A percentile compares a stretch with the other conserved stretches of the same genome.
Evolutionary conservation across 2,888 invertebrate genomes (phyloP).

Genomic region (Limnephilus lunatus): DNA sequence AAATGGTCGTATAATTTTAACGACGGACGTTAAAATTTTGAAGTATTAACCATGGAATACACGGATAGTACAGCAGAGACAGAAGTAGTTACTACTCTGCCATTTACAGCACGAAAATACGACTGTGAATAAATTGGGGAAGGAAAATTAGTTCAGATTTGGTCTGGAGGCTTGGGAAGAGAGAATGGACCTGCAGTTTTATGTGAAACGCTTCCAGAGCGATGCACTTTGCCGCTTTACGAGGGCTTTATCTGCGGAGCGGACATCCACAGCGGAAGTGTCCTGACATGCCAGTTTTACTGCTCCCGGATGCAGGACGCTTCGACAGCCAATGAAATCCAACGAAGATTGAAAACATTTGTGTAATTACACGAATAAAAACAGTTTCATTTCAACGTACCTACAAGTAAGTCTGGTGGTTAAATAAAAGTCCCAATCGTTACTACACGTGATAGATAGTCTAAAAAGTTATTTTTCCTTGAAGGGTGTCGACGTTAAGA

Average conservation of each 20-base stretch:
- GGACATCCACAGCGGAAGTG: conserved; percentile 45
- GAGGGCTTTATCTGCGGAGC: conserved; percentile 58
- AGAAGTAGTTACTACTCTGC: neutral
- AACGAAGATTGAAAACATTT: conserved; percentile 18
- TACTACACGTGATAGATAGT: neutral
- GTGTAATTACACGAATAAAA: neutral
- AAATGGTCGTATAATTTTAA: neutral
- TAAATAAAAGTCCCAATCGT: neutral
- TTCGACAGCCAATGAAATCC: neutral
- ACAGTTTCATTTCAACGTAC: neutral
- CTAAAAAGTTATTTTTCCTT: neutral
- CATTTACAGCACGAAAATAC: neutral
- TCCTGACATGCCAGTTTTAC: conserved; percentile 14
- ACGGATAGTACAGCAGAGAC: neutral
- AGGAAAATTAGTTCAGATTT: conserved; percentile 10
- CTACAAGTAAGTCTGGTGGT: neutral
- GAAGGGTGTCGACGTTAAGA: neutral
- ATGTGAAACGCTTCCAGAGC: conserved; percentile 56
- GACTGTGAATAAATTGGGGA: neutral
- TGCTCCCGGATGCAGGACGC: neutral
- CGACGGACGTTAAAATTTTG: neutral
- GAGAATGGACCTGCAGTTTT: conserved; percentile 50
- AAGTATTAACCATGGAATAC: neutral
- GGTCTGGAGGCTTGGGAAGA: neutral
- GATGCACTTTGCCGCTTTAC: conserved; percentile 60